Conservation (phyloP, 2,113 vertebrate genomes). For the Peromyscus leucopus region DNA sequence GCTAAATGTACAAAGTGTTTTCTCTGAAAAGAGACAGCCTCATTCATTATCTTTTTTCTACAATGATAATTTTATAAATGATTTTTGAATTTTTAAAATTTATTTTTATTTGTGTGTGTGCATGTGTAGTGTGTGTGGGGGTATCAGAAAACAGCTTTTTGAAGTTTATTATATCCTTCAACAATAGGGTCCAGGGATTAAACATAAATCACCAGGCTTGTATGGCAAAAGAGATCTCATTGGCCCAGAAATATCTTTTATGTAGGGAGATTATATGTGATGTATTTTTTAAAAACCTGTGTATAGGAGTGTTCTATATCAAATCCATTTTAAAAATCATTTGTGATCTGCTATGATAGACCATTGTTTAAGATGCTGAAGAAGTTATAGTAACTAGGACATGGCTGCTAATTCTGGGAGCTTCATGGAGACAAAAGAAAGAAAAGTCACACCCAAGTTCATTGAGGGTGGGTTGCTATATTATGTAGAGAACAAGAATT, state of each 20-base stretch:
- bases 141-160: background rate
- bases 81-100: background rate
- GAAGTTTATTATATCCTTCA: background rate
- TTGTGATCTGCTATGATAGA: background rate
- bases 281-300: background rate
- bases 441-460: background rate
- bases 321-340: background rate
- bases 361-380: background rate
- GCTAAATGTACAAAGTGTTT: background rate
- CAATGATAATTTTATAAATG: background rate
- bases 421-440: background rate
- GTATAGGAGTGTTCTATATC: background rate
- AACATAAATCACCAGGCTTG: background rate
- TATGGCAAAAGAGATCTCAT: background rate
- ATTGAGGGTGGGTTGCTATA: background rate
- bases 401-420: background rate
- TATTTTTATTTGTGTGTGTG: background rate
- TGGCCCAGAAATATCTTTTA: background rate
- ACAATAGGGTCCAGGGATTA: too few species aligned
- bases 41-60: background rate
- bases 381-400: background rate
- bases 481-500: background rate
- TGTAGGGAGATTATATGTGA: background rate
- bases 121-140: fast-evolving
- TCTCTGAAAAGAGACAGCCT: background rate